Evolutionary conservation across 1,140 invertebrate genomes (phyloP), one percentile per base, ranked within the genome.

Genomic region (Pogonomyrmex barbatus): DNA sequence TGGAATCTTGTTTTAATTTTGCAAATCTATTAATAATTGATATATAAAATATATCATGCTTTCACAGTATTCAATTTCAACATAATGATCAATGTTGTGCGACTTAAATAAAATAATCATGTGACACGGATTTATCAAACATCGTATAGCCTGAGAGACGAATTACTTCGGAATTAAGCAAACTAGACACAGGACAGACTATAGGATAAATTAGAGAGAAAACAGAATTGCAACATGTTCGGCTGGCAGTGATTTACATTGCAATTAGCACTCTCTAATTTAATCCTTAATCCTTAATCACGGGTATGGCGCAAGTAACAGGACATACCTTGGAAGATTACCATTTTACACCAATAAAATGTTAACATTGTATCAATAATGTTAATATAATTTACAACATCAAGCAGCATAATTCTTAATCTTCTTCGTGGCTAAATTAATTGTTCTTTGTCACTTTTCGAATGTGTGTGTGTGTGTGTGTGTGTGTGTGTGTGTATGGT

Each of bases 161-260:
- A 75, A 50, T 75, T 33, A 58, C 14, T 24, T n/a, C 10, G 39
- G 52, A 82, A 82, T 73, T 58, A 45, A 30, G 2, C n/a, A 58
- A 73, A 73, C 24, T 58, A 58, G 50, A 58, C 67, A 63, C 62
- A 33, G 6, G n/a, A 12, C 33, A 56, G 60, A 68, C n/a, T 68
- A 36, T 68, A 79, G 78, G 17, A 71, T 17, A 58, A 10, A 50
- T 24, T 36, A 33, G 75, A 62, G 75, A 77, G 75, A 77, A 77
- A 77, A 63, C 54, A 17, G 39, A 71, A 6, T 36, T 52, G 67
- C 79, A 58, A 71, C 54, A 58, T 58, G 68, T 60, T 42, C 79
- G 68, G 24, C 30, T 73, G 36, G 54, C 42, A 83, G 30, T 83
- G 56, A 83, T 83, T 83, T 83, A 83, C 68, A 83, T 60, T 62